Evolutionary conservation across 1,140 invertebrate species (phyloP).

Genomic region (Heliconius hermathena): DNA sequence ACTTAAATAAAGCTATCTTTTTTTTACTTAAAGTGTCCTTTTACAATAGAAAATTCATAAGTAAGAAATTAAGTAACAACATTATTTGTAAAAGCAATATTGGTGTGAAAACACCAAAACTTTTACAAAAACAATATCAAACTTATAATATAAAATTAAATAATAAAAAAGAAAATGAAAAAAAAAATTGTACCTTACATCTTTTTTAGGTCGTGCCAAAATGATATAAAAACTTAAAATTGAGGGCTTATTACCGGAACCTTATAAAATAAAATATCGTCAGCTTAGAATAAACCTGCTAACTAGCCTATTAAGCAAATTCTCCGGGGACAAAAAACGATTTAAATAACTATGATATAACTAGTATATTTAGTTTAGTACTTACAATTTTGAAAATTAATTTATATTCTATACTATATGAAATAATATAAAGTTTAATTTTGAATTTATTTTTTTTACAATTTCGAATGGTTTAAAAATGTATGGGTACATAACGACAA

Average conservation of each 20-base stretch:
- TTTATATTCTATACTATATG: no score
- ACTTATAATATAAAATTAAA: not conserved
- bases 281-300: no score
- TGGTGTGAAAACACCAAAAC: not conserved
- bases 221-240: not conserved
- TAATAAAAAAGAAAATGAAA: not conserved
- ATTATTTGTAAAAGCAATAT: not conserved
- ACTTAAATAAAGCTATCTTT: not conserved
- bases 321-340: no score
- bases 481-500: no score
- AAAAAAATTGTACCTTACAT: not conserved
- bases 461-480: no score
- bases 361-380: no score
- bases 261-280: not conserved
- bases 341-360: no score
- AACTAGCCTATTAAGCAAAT: no score
- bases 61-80: not conserved
- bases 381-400: no score
- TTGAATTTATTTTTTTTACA: not conserved
- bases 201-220: not conserved
- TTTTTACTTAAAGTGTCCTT: not conserved
- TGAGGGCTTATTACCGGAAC: not conserved
- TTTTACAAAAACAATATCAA: not conserved
- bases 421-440: no score
- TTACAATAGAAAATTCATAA: not conserved